Evolutionary conservation across 2,888 invertebrate genomes (phyloP), one percentile per base, ranked within the genome.

Genomic region (Melangyna quadrimaculata): DNA sequence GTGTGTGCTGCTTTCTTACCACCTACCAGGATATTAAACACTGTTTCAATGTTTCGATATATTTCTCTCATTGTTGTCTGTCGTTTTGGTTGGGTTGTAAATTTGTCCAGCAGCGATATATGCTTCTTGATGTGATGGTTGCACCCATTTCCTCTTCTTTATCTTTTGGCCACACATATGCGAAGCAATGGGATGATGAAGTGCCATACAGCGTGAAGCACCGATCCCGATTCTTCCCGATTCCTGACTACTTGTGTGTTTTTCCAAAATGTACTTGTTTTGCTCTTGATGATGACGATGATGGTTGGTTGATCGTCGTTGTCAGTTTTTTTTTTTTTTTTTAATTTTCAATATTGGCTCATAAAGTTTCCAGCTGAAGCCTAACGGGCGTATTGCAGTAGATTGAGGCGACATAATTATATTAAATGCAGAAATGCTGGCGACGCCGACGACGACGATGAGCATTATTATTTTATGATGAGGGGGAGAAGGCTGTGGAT

Each of bases 11-110:
- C 61, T 57, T 61, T 37, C 24, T 73, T 79, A 72, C 84, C 84
- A 86, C 84, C 79, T 86, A 86, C 84, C 75, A 86, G 79, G 84
- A 86, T 75, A 75, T 78, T 70, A 57, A 37, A 77, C 78, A 67
- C 24, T 69, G 73, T 79, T 83, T 70, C 78, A 74, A 71, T 78
- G 70, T 71, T 74, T 83, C 67, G 35, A 73, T 74, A 67, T 79
- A 43, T 69, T 77, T 77, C 61, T 82, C 51, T 51, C 74, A 84
- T 84, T 84, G 83, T 83, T 83, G 82, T 77, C 78, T 78, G 82
- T 67, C 67, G 59, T 63, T 61, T 51, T 48, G 59, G 69, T 35
- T 70, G 57, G 67, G 48, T 73, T 57, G 78, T 78, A 53, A 71
- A 71, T 83, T 78, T 83, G 73, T 83, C 78, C 78, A 78, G 61